Evolutionary conservation across 2,888 invertebrate species (phyloP).

Genomic region (Tetrapedia diversipes): DNA sequence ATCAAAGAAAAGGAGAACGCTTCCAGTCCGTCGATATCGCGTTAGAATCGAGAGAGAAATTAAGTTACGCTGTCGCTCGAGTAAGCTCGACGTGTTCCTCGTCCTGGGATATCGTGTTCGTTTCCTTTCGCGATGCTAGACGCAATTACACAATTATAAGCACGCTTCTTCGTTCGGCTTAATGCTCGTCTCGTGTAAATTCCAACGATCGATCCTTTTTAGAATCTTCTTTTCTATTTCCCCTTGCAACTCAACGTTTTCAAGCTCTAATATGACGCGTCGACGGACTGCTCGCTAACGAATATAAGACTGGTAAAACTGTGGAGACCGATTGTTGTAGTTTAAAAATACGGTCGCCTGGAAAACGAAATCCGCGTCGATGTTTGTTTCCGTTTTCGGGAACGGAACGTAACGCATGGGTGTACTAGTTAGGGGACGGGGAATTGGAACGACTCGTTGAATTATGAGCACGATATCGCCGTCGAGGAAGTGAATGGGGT

Average conservation of each 20-base stretch:
- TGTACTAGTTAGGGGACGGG: background rate
- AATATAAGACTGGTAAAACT: background rate
- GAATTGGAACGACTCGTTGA: conserved; percentile 22
- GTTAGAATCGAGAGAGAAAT: conserved; percentile 8
- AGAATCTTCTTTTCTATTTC: too few relatives aligned
- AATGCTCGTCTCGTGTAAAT: background rate
- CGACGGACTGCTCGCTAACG: background rate
- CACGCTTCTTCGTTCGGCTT: background rate
- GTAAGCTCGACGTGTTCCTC: conserved; percentile 10
- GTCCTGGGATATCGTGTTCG: too few relatives aligned
- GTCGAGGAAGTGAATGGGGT: conserved; percentile 13
- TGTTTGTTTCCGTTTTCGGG: background rate
- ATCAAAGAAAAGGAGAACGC: conserved; percentile 3
- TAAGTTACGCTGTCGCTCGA: conserved; percentile 18
- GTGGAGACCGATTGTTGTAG: background rate
- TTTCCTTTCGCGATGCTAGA: background rate
- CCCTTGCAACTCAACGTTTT: too few relatives aligned
- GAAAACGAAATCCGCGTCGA: background rate
- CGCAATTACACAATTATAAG: too few relatives aligned
- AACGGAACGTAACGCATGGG: conserved; percentile 3
- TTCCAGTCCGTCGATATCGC: conserved; percentile 32
- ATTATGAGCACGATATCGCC: conserved; percentile 9
- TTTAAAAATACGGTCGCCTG: background rate
- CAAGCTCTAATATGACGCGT: background rate
- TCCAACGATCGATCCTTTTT: background rate